These are phyloP conservation scores for Amphipoea lucens DNA, from an alignment of 2,888 invertebrate genomes.

Conservation along the genomic window DNA sequence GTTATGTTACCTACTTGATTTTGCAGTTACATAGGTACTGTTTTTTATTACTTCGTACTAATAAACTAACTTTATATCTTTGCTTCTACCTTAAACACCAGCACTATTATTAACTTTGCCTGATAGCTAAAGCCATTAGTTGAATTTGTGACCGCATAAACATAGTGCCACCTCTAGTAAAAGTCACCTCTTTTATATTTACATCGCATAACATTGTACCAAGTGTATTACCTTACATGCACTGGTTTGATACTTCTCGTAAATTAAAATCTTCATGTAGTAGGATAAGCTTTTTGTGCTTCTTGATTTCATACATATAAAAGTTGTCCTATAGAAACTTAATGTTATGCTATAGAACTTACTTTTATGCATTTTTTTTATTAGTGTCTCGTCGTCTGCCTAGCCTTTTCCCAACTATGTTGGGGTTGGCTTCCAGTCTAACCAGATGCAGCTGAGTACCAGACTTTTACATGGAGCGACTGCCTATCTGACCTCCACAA, in stretches of 20 bases:
- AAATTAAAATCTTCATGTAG: constrained; percentile 39
- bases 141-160: constrained; percentile 34
- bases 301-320: constrained; percentile 37
- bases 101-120: background rate
- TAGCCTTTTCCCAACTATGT: no score
- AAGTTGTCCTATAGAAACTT: background rate
- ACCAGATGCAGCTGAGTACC: no score
- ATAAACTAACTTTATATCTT: background rate
- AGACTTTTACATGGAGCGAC: no score
- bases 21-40: background rate
- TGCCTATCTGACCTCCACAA: no score
- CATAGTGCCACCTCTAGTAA: constrained; percentile 28
- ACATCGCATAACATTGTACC: constrained; percentile 47
- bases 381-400: no score
- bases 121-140: constrained; percentile 6
- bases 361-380: background rate
- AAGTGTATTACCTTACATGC: constrained; percentile 38
- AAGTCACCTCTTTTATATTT: constrained; percentile 36
- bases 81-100: background rate
- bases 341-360: background rate
- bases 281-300: constrained; percentile 36
- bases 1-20: background rate
- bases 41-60: background rate
- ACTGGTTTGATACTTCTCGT: constrained; percentile 35
- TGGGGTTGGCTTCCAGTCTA: no score